Conservation (phyloP, 2,888 invertebrate genomes). For the Nomada hirtipes region DNA sequence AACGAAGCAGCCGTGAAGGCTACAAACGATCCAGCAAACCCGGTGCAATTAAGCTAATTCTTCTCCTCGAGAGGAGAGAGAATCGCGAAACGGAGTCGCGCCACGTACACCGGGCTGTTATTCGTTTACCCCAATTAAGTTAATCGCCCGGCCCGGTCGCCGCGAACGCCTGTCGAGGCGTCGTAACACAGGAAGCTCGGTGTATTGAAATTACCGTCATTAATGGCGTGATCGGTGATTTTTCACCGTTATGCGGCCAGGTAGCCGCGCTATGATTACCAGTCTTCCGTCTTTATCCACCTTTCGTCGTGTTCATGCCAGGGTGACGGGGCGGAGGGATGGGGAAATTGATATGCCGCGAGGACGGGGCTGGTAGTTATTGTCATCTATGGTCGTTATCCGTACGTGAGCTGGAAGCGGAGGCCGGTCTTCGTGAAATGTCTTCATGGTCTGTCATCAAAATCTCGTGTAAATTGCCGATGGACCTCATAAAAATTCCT, state of each 20-base stretch:
- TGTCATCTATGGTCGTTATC: conserved; percentile 72
- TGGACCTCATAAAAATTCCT: conserved; percentile 63
- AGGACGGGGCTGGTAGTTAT: conserved; percentile 66
- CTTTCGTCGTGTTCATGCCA: background rate
- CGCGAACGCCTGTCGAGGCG: conserved; percentile 21
- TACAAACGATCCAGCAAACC: conserved; percentile 33
- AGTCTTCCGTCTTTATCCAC: conserved; percentile 38
- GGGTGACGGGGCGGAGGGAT: conserved; percentile 7
- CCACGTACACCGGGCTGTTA: conserved; percentile 49
- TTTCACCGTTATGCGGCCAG: conserved; percentile 67
- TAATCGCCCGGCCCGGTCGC: conserved; percentile 56
- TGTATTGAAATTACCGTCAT: conserved; percentile 69
- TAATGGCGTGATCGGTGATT: conserved; percentile 67
- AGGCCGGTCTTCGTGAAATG: conserved; percentile 62
- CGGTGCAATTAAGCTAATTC: conserved; percentile 62
- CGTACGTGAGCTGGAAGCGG: conserved; percentile 66
- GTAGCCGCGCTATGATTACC: conserved; percentile 63
- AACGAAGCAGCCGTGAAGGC: conserved; percentile 31
- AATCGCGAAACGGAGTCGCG: conserved; percentile 34
- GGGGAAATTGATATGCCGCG: conserved; percentile 70
- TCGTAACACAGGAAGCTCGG: conserved; percentile 67
- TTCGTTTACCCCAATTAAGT: conserved; percentile 71
- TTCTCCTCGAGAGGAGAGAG: conserved; percentile 1
- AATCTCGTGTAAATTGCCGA: conserved; percentile 66
- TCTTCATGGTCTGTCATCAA: conserved; percentile 70